Percentiles rank a stretch among this genome's conserved stretches.
These are phyloP conservation scores for Sitta europaea DNA, from an alignment of 2,113 vertebrate genomes.

Conservation along the genomic window DNA sequence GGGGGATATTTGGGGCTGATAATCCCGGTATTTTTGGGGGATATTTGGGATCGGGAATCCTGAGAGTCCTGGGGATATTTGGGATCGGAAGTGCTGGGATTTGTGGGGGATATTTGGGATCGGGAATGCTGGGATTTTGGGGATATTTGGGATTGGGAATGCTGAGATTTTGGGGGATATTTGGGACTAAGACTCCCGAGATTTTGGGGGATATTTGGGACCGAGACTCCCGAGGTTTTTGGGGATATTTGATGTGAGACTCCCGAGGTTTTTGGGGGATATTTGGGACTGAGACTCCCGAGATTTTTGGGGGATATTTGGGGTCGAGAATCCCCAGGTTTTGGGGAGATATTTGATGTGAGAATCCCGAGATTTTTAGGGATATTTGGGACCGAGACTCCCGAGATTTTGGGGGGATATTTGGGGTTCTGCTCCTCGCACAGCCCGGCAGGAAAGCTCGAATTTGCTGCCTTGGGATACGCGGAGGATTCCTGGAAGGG, in stretches of 20 bases:
- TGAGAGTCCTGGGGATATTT: too few species aligned
- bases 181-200: not conserved
- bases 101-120: not conserved
- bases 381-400: not conserved
- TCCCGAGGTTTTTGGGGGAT: not conserved
- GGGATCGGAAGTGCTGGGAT: too few species aligned
- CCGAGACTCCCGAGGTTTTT: fast-evolving
- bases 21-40: fast-evolving
- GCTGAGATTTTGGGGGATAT: not conserved
- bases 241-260: fast-evolving
- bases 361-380: fast-evolving
- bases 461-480: not conserved
- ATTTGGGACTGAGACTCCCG: fast-evolving
- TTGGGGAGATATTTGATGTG: not conserved
- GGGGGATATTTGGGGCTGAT: not conserved
- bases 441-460: not conserved
- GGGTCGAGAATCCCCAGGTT: not conserved
- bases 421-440: not conserved
- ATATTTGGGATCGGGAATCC: too few species aligned
- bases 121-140: too few species aligned
- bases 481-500: not conserved
- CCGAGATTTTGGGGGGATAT: fast-evolving
- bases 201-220: not conserved
- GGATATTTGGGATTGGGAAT: not conserved
- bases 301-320: fast-evolving